Percentiles rank a stretch among this genome's conserved stretches.
These are phyloP conservation scores for Cosmopolites sordidus DNA, from an alignment of 2,888 invertebrate species.

Conservation along the genomic window DNA sequence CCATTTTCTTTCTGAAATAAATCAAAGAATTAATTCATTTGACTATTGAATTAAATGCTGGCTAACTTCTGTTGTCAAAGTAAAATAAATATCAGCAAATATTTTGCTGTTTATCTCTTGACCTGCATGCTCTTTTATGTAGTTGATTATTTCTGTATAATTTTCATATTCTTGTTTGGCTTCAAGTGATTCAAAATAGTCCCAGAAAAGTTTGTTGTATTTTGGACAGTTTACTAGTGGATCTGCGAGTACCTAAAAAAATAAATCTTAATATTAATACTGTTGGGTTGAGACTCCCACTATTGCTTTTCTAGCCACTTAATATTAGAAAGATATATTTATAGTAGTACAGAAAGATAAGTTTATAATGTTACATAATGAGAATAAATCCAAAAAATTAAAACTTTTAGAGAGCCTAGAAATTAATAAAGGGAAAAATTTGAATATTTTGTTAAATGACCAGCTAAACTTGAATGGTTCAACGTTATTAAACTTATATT, in stretches of 20 bases:
- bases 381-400: no score
- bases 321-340: no score
- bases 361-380: no score
- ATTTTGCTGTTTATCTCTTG: slow-evolving; percentile 28
- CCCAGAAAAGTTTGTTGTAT: slow-evolving; percentile 29
- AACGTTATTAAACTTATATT: no score
- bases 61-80: slow-evolving; percentile 32
- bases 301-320: no score
- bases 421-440: no score
- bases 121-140: slow-evolving; percentile 30
- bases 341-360: no score
- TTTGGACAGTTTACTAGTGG: slow-evolving; percentile 33
- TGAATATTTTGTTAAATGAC: no score
- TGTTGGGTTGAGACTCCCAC: no score
- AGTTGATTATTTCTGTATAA: slow-evolving; percentile 24
- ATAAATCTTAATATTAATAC: not conserved
- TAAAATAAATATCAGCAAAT: slow-evolving; percentile 33
- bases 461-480: no score
- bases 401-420: no score
- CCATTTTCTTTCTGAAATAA: slow-evolving; percentile 39
- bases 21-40: not conserved
- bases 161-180: slow-evolving; percentile 30
- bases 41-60: not conserved
- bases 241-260: slow-evolving; percentile 32
- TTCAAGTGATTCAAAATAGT: slow-evolving; percentile 30